phyloP scores from a whole-genome alignment of 2,797 vertebrate genomes.

The Taeniopygia guttata region DNA sequence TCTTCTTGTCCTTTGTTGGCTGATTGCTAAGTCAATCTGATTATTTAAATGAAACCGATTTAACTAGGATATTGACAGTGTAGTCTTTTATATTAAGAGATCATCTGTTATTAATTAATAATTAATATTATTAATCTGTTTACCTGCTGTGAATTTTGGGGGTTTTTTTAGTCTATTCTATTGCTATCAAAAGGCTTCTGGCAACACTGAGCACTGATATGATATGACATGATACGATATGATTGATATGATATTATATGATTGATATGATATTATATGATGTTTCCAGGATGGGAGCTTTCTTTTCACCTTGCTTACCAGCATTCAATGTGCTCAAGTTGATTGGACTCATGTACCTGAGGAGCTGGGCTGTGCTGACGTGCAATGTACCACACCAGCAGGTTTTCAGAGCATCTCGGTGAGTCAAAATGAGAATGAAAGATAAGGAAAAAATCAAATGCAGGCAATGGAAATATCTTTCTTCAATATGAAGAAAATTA shows the following conservation, averaged over 20 bases:
- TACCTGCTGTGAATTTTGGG: not conserved
- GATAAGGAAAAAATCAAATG: not conserved
- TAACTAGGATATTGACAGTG: not conserved
- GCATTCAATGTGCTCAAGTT: slow-evolving; percentile 95
- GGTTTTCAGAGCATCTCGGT: slow-evolving; percentile 97
- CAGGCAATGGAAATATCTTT: not conserved
- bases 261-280: not conserved
- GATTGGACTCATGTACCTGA: slow-evolving; percentile 95
- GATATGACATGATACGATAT: not conserved
- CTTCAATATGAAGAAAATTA: not conserved
- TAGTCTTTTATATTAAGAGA: not conserved
- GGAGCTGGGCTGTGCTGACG: slow-evolving; percentile 97
- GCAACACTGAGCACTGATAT: not conserved
- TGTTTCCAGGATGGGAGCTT: slow-evolving; percentile 92
- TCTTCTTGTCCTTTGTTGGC: not conserved
- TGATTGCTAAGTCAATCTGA: not conserved
- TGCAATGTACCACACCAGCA: slow-evolving; percentile 98
- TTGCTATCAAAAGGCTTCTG: not conserved
- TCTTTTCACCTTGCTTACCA: slow-evolving; percentile 96
- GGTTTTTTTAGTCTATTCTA: not conserved
- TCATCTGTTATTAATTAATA: not conserved
- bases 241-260: not conserved
- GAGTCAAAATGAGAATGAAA: not conserved
- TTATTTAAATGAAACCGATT: not conserved
- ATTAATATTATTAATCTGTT: not conserved